Conservation (phyloP, 1,140 invertebrate species). For the Acromyrmex charruanus region DNA sequence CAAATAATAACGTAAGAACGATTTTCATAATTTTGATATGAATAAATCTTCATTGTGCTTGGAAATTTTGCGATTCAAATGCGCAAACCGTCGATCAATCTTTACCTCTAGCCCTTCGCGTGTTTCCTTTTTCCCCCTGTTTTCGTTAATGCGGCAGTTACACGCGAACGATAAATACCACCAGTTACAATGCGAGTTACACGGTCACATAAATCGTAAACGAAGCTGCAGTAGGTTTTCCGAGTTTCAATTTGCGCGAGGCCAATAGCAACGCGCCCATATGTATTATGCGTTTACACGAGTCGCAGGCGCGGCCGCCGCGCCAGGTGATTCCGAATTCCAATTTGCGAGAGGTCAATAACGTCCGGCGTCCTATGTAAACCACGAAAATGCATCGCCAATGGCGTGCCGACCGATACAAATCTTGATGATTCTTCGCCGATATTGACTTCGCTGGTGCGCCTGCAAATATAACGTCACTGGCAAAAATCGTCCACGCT, state of each 20-base stretch:
- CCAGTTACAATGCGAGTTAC: constrained; percentile 57
- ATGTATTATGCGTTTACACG: constrained; percentile 61
- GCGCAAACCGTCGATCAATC: constrained; percentile 48
- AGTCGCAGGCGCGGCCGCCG: constrained; percentile 52
- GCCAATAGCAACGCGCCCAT: constrained; percentile 38
- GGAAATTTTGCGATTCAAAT: constrained; percentile 53
- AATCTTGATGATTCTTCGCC: constrained; percentile 62
- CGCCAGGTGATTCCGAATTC: constrained; percentile 62
- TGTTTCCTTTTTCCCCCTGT: constrained; percentile 19
- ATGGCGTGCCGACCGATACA: constrained; percentile 47
- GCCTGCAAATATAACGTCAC: constrained; percentile 27
- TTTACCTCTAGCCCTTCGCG: constrained; percentile 47
- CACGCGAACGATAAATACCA: constrained; percentile 61
- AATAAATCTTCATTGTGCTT: constrained; percentile 18
- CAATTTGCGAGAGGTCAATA: constrained; percentile 63
- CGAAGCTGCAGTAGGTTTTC: constrained; percentile 49
- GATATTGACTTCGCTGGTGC: constrained; percentile 70
- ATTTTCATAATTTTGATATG: constrained; percentile 52
- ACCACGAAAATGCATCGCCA: constrained; percentile 57
- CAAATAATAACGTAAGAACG: constrained; percentile 10
- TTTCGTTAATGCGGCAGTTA: constrained; percentile 59
- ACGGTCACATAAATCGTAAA: constrained; percentile 58
- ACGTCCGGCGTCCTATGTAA: constrained; percentile 59
- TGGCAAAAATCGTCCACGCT: constrained; percentile 22
- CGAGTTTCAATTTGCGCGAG: constrained; percentile 60